Conservation (phyloP, 53 echinoderm and acorn worm genomes). For the Hippasteria phrygiana region DNA sequence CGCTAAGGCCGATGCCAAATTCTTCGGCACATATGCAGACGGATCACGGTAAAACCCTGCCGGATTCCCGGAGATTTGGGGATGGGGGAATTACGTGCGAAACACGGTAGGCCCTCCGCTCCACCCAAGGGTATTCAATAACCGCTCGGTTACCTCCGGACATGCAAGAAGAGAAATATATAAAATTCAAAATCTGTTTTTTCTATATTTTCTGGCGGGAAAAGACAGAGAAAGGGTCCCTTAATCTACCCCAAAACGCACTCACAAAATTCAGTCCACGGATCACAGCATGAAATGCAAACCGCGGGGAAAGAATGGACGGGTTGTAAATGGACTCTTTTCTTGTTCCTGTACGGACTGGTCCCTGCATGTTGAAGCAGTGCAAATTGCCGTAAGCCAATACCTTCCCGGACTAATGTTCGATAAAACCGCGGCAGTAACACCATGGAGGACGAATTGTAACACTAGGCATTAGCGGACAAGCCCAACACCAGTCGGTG, state of each 20-base stretch:
- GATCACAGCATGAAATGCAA: constrained; percentile 41
- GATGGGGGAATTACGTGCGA: constrained; percentile 19
- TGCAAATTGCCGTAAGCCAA: constrained; percentile 49
- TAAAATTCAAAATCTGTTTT: not conserved
- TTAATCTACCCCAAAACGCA: constrained; percentile 43
- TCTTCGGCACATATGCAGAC: constrained; percentile 34
- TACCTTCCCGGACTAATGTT: constrained; percentile 35
- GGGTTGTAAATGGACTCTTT: constrained; percentile 6
- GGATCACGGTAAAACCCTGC: constrained; percentile 41
- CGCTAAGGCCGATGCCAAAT: constrained; percentile 1
- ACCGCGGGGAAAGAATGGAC: constrained; percentile 13
- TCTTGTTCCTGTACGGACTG: not conserved
- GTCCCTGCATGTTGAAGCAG: constrained; percentile 18
- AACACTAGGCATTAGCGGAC: constrained; percentile 46
- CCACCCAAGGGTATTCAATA: constrained; percentile 32
- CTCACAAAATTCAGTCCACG: constrained; percentile 9
- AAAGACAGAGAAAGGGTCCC: not conserved
- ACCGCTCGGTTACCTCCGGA: constrained; percentile 12
- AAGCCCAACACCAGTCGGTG: constrained; percentile 54
- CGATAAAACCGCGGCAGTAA: constrained; percentile 43
- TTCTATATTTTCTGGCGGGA: not conserved
- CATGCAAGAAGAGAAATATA: constrained; percentile 6
- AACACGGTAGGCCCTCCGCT: constrained; percentile 16
- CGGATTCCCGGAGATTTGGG: constrained; percentile 33
- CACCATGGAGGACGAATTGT: no score